Base-by-base conservation (phyloP, 2,113 vertebrate species). In the Lutjanus erythropterus region DNA sequence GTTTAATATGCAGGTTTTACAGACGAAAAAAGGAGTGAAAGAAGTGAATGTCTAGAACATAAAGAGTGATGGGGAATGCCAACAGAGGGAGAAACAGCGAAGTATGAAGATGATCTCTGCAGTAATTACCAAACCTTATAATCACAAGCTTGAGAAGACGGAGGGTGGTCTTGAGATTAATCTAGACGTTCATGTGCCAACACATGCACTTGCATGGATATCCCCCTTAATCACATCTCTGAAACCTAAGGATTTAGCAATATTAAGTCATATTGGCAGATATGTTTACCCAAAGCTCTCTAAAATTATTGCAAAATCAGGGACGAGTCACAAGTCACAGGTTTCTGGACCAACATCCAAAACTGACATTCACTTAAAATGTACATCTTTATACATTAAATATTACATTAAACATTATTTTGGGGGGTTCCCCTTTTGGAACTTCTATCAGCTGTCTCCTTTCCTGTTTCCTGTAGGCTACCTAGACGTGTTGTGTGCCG, bases 121-220 rank as follows among this genome's bases (percentile, higher is more conserved):
- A 70, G 73, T 80, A 86, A 83, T 88, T 83, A 78, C 37, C 25
- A 62, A 56, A 70, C 64, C 31, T 83, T 75, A 61, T 67, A 89
- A 90, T 86, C 75, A 81, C 15, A 21, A 75, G 49, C 60, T 71
- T 81, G 60, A 41, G 61, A 60, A 64, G 14, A 68, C 53, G 50
- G 25, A 73, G 61, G 69, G 44, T 2, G n/a, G 75, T 46, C 25
- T 52, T 21, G 18, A 71, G 61, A 78, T 62, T 61, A 84, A 78
- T 62, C 31, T 66, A 58, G 41, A 65, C 61, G 64, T 80, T 23
- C 16, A 71, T 55, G 76, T 79, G 76, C 59, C 53, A 75, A 75
- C 50, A 67, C 52, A 84, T 25, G 39, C 65, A 71, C 53, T 62
- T 66, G 42, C 42, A 75, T 64, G 56, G 16, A 58, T 52, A 52